A percentile compares a stretch with the other conserved stretches of the same genome.
These are phyloP conservation scores for Maniola jurtina DNA, from an alignment of 1,140 invertebrate species.

Conservation along the genomic window DNA sequence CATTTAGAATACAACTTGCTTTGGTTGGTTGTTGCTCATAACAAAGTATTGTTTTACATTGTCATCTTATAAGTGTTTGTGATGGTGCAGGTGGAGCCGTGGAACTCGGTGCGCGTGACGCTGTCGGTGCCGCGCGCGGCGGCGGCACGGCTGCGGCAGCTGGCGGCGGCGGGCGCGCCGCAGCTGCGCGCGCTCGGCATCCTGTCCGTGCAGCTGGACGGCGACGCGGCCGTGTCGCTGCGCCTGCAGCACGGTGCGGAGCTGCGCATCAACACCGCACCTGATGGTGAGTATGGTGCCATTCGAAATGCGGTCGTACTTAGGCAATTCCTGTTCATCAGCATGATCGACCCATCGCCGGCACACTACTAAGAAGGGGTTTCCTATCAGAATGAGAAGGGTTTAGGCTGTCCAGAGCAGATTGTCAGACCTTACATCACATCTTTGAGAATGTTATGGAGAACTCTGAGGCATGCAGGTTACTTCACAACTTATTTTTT, in stretches of 20 bases:
- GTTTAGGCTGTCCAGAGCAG: too few relatives aligned
- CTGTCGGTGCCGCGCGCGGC: conserved; percentile 97
- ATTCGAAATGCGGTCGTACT: too few relatives aligned
- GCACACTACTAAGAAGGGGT: too few relatives aligned
- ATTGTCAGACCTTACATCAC: too few relatives aligned
- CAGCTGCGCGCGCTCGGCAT: conserved; percentile 94
- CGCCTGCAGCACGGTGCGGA: conserved; percentile 84
- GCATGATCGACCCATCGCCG: too few relatives aligned
- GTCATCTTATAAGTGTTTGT: background rate
- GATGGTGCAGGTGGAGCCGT: conserved; percentile 92
- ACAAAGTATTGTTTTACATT: too few relatives aligned
- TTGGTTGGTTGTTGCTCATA: background rate
- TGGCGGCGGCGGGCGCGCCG: conserved; percentile 93
- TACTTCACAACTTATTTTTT: too few relatives aligned
- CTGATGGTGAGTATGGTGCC: conserved; percentile 40
- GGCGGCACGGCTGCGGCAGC: conserved; percentile 90
- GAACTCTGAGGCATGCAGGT: too few relatives aligned
- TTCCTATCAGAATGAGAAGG: too few relatives aligned
- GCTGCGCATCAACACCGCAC: conserved; percentile 59
- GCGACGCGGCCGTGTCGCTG: conserved; percentile 95
- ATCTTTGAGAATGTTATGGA: too few relatives aligned
- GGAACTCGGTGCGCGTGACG: conserved; percentile 98
- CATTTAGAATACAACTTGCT: background rate
- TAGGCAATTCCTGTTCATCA: too few relatives aligned
- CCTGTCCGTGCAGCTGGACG: conserved; percentile 96